phyloP scores from a whole-genome alignment of 2,797 vertebrate species.

The Botia kubotai region DNA sequence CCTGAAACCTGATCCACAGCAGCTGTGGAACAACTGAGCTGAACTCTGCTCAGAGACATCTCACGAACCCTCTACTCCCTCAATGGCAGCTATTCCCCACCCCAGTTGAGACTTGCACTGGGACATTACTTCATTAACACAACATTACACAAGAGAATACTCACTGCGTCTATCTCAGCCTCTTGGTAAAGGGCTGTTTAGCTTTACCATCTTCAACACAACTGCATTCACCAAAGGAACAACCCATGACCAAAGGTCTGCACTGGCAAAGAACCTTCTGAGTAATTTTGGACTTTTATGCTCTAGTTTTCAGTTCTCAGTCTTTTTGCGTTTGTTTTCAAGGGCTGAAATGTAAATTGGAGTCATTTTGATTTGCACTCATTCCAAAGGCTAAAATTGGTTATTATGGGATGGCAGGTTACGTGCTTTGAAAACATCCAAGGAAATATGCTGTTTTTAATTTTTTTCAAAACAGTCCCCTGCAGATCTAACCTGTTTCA shows the following conservation, averaged over 20 bases:
- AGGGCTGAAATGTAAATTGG: slow-evolving; percentile 2
- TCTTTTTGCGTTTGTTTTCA: slow-evolving; percentile 18
- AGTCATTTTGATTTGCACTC: slow-evolving; percentile 59
- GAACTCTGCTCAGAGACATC: slow-evolving; percentile 55
- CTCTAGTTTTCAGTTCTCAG: slow-evolving; percentile 5
- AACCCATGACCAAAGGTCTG: slow-evolving; percentile 57
- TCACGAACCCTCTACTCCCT: slow-evolving; percentile 65
- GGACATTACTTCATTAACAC: slow-evolving; percentile 19
- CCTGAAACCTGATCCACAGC: slow-evolving; percentile 26
- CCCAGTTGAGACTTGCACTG: slow-evolving; percentile 54
- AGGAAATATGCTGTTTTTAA: neutral
- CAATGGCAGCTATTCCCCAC: slow-evolving; percentile 77
- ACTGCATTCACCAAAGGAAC: slow-evolving; percentile 63
- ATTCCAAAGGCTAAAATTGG: slow-evolving; percentile 56
- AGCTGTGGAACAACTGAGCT: neutral
- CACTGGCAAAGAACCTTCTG: slow-evolving; percentile 51
- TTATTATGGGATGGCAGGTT: neutral
- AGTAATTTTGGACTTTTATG: neutral
- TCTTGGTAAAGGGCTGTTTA: slow-evolving; percentile 27
- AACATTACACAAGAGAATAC: slow-evolving; percentile 26
- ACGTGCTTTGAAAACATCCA: neutral
- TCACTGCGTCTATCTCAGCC: slow-evolving; percentile 22
- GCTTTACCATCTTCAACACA: slow-evolving; percentile 28
- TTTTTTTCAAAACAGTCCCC: neutral
- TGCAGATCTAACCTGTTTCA: neutral